phyloP scores from a whole-genome alignment of 1,140 invertebrate species.

The Halyomorpha halys region DNA sequence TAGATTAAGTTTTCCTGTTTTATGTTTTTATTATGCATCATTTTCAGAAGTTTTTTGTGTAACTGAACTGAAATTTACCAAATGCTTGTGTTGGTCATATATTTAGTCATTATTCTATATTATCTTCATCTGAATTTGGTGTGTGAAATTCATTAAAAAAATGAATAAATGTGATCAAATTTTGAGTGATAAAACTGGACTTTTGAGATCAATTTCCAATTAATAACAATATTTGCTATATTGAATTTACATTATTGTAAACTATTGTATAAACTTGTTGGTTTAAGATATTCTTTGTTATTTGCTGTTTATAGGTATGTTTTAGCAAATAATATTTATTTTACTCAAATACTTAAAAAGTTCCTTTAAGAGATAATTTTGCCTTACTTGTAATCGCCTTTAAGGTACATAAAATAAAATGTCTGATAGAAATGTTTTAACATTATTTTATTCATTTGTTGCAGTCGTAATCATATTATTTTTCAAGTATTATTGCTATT shows the following conservation, averaged over 20 bases:
- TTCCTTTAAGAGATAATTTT: constrained; percentile 29
- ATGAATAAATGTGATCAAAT: background rate
- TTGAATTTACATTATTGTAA: constrained; percentile 4
- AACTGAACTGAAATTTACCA: too few species aligned
- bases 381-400: constrained; percentile 30
- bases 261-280: constrained; percentile 4
- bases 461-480: constrained; percentile 3
- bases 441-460: constrained; percentile 3
- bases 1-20: too few species aligned
- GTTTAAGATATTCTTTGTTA: constrained; percentile 6
- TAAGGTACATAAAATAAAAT: constrained; percentile 20
- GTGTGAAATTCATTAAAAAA: too few species aligned
- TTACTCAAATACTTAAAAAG: constrained; percentile 21
- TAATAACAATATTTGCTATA: background rate
- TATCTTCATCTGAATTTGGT: too few species aligned
- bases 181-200: background rate
- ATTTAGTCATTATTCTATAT: too few species aligned
- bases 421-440: background rate
- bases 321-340: constrained; percentile 6
- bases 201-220: constrained; percentile 16
- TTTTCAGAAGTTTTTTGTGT: too few species aligned
- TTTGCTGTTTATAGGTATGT: constrained; percentile 2
- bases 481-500: too few species aligned
- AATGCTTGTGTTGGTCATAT: too few species aligned
- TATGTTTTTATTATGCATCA: too few species aligned